Base-by-base conservation (phyloP, 2,888 invertebrate genomes). In the Agelastica alni region DNA sequence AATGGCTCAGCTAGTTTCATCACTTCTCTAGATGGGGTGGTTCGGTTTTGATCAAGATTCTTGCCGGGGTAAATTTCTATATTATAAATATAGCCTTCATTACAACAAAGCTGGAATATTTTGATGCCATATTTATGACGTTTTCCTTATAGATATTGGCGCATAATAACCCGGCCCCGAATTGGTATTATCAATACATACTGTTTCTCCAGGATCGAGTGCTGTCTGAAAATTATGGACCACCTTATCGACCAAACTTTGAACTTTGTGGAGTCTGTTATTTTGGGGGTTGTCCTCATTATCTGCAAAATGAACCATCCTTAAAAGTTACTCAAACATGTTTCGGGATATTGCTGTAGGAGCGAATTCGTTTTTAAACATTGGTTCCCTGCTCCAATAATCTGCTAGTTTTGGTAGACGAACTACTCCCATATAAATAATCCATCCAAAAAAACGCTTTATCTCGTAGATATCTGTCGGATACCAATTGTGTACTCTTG, bases 331-430 rank as follows among this genome's bases (percentile, higher is more conserved):
- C 17, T 30, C 14, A 31, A 45, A 45, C 45, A 30, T 45, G n/a
- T 22, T 22, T 22, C 22, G 4, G 4, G 22, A 1, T 7, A 22
- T 22, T 22, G 22, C 47, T 37, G 37, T 37, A 37, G 47, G 17
- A 13, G 47, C 47, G 18, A 47, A 37, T 4, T 36, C 22, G 14
- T 47, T 47, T 26, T 37, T 16, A 14, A 47, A 47, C 26, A 37
- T 36, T 26, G 47, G 36, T 34, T 65, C 59, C 45, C 47, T 61
- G 46, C 60, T 64, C 64, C 70, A 70, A 63, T 69, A 67, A 46
- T 57, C 54, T 22, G 45, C 32, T 31, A 67, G 17, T 43, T 45
- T 54, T 58, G 64, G 64, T 42, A 62, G 45, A 36, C 48, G 43
- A 41, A 58, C 62, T 32, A 67, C 48, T 12, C 64, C 61, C 65